Evolutionary conservation across 2,888 invertebrate genomes (phyloP).

Genomic region (Adelphocoris suturalis): DNA sequence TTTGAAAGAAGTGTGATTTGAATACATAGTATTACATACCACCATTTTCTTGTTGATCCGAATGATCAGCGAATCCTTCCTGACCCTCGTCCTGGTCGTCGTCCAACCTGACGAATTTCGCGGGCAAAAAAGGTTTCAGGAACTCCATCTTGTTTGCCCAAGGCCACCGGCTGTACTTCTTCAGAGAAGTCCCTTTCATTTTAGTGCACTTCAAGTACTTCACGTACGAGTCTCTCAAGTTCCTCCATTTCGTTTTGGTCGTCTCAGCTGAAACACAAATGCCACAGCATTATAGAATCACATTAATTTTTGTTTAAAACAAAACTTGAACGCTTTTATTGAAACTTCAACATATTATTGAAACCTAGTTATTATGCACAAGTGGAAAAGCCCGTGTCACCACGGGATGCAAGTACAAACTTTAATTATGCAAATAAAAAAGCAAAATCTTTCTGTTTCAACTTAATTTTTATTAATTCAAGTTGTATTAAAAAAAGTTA

Average conservation of each 20-base stretch:
- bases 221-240: slow-evolving; percentile 60
- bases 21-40: not conserved
- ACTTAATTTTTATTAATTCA: too few species aligned
- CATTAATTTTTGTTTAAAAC: not conserved
- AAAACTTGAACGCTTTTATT: too few species aligned
- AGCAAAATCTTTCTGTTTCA: too few species aligned
- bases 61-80: not conserved
- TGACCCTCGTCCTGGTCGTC: slow-evolving; percentile 4
- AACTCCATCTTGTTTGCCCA: slow-evolving; percentile 67
- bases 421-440: too few species aligned
- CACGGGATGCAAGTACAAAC: too few species aligned
- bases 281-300: not conserved
- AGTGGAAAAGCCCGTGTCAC: too few species aligned
- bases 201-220: slow-evolving; percentile 51
- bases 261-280: slow-evolving; percentile 13
- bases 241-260: slow-evolving; percentile 59
- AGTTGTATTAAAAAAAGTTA: too few species aligned
- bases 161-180: slow-evolving; percentile 57
- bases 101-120: slow-evolving; percentile 6
- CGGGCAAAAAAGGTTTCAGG: slow-evolving; percentile 38
- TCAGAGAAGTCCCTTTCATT: not conserved
- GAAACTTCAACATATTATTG: too few species aligned
- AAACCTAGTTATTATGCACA: too few species aligned
- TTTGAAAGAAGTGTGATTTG: too few species aligned
- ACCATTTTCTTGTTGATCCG: not conserved